These are phyloP conservation scores for Lipophrys pholis DNA, from an alignment of 2,113 vertebrate genomes.

Conservation along the genomic window DNA sequence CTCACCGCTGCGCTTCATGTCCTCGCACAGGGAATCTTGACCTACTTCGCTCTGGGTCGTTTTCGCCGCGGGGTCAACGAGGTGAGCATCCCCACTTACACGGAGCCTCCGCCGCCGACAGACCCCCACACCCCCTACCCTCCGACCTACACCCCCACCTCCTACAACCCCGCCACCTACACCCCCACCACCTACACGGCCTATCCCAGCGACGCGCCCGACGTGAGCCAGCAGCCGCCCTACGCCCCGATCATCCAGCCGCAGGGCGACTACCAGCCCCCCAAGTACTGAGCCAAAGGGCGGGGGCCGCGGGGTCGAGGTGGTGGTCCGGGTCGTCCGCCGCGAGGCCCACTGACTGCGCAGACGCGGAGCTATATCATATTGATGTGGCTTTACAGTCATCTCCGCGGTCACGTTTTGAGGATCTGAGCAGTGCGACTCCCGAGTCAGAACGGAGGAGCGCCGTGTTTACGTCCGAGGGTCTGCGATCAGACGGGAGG, in stretches of 20 bases:
- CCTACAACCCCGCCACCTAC: constrained; percentile 70
- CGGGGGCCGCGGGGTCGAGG: background rate
- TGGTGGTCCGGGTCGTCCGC: constrained; percentile 22
- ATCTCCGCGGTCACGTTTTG: background rate
- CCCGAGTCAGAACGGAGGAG: constrained; percentile 32
- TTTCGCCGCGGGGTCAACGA: constrained; percentile 87
- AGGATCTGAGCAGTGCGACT: constrained; percentile 49
- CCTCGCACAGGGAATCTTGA: constrained; percentile 82
- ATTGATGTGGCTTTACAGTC: constrained; percentile 54
- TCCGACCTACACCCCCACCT: constrained; percentile 68
- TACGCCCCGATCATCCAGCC: constrained; percentile 76
- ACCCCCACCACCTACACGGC: constrained; percentile 85
- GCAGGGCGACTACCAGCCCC: constrained; percentile 85
- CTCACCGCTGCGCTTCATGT: background rate
- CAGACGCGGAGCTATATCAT: constrained; percentile 42
- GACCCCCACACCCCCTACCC: constrained; percentile 81
- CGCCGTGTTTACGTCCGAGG: constrained; percentile 27
- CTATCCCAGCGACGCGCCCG: constrained; percentile 81
- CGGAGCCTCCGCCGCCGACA: constrained; percentile 78
- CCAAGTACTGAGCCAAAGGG: constrained; percentile 84
- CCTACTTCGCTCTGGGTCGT: constrained; percentile 85
- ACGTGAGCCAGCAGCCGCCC: constrained; percentile 86
- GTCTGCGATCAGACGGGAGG: constrained; percentile 44
- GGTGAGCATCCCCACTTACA: constrained; percentile 81
- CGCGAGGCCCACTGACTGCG: constrained; percentile 27